Evolutionary conservation across 2,888 invertebrate species (phyloP).

Genomic region (Crepidodera aurea): DNA sequence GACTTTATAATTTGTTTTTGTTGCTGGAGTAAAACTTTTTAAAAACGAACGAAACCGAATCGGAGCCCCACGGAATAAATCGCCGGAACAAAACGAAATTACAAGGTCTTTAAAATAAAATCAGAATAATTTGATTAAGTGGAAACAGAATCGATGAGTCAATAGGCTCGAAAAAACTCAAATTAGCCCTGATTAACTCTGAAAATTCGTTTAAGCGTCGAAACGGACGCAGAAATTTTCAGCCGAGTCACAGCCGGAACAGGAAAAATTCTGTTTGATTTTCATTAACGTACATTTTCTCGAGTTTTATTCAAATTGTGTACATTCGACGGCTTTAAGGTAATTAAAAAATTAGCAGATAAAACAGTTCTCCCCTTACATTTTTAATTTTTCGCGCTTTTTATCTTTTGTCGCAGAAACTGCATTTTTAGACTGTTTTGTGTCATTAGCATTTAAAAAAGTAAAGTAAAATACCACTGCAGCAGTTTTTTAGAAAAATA

Average conservation of each 20-base stretch:
- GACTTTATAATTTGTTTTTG: no score
- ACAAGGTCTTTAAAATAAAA: constrained; percentile 7
- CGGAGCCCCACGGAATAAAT: no score
- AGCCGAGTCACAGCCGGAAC: constrained; percentile 36
- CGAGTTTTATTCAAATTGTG: constrained; percentile 16
- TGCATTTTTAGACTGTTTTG: no score
- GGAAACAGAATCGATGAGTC: constrained; percentile 28
- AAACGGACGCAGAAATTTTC: constrained; percentile 40
- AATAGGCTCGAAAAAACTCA: constrained; percentile 30
- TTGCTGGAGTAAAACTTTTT: no score
- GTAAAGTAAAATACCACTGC: no score
- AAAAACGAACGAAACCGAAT: no score
- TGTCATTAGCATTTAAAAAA: no score
- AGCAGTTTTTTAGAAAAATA: no score
- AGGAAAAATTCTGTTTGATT: constrained; percentile 41
- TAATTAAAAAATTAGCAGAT: constrained; percentile 25
- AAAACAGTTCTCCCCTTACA: no score
- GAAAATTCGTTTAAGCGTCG: constrained; percentile 38
- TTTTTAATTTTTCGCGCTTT: no score
- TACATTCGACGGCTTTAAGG: not conserved
- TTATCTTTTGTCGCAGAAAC: no score
- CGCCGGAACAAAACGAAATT: constrained; percentile 18
- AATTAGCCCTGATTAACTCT: constrained; percentile 37
- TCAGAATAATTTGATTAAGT: constrained; percentile 22
- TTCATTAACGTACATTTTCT: constrained; percentile 35